Evolutionary conservation across 2,797 vertebrate species (phyloP).

Genomic region (Poeciliopsis turneri): DNA sequence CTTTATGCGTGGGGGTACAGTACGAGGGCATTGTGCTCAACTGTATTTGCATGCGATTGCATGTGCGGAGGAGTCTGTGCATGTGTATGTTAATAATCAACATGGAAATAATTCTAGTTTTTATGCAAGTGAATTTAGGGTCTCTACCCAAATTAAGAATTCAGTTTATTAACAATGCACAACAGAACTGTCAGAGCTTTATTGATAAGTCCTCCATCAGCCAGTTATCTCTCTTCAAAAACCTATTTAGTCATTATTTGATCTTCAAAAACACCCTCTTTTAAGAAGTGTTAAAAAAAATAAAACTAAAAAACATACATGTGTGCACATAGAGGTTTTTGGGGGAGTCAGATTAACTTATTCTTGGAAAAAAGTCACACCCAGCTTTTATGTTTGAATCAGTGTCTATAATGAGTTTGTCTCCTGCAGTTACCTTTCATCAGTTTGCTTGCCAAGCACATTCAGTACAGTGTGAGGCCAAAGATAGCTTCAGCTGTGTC

Average conservation of each 20-base stretch:
- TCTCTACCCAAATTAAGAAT: neutral
- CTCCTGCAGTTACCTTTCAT: slow-evolving; percentile 74
- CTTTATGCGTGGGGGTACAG: slow-evolving; percentile 14
- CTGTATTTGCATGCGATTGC: slow-evolving; percentile 18
- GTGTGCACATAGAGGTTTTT: slow-evolving; percentile 22
- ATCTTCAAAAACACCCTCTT: slow-evolving; percentile 23
- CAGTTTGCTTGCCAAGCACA: slow-evolving; percentile 75
- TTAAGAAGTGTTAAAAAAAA: slow-evolving; percentile 11
- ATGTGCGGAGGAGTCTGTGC: slow-evolving; percentile 14
- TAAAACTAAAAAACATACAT: slow-evolving; percentile 15
- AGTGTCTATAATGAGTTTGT: slow-evolving; percentile 72
- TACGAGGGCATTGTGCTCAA: slow-evolving; percentile 21
- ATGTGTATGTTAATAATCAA: slow-evolving; percentile 1
- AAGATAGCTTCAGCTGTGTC: slow-evolving; percentile 69
- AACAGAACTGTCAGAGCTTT: neutral
- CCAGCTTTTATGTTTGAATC: slow-evolving; percentile 66
- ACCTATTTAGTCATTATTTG: slow-evolving; percentile 24
- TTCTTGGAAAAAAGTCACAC: slow-evolving; percentile 47
- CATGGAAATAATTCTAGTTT: slow-evolving; percentile 4
- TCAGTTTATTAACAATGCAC: slow-evolving; percentile 3
- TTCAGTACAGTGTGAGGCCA: slow-evolving; percentile 68
- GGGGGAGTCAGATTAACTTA: slow-evolving; percentile 44
- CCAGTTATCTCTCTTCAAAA: slow-evolving; percentile 20
- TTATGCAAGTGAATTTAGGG: neutral
- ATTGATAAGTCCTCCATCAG: slow-evolving; percentile 22